Base-by-base conservation (phyloP, 2,888 invertebrate genomes). In the Trypoxylon attenuatum region DNA sequence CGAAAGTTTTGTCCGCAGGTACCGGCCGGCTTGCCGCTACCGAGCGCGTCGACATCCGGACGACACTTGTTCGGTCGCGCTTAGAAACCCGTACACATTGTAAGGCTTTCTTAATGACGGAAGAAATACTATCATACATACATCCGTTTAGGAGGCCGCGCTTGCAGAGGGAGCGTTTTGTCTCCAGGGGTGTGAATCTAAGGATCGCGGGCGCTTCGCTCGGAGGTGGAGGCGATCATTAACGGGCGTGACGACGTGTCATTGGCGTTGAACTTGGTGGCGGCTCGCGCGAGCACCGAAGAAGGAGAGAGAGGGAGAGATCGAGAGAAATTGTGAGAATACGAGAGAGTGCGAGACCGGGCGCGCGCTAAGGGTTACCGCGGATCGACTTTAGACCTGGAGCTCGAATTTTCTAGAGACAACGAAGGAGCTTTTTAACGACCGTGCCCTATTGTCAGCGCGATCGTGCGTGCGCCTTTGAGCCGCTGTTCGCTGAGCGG, bases 71-170 rank as follows among this genome's bases (percentile, higher is more conserved):
- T 39, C 77, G 56, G 63, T 22, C 67, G 66, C 71, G 79, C 70
- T 81, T 82, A 82, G 82, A 82, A 81, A 78, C 50, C 69, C 74
- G 73, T 76, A 77, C 77, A 81, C 76, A 84, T 84, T 83, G 84
- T 83, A 81, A 80, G 77, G 80, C 80, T 82, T 85, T 83, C 82
- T 87, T 87, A 87, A 87, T 87, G 87, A 87, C 85, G 87, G 87
- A 87, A 87, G 86, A 87, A 83, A 87, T 86, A 86, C 83, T 84
- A 85, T 86, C 84, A 81, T 80, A 79, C 79, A 79, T 78, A 69
- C 81, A 85, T 87, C 86, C 87, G 85, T 82, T 85, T 86, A 85
- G 85, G 80, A 78, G 78, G 80, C 70, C 77, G 62, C 73, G 72
- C 65, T 67, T 42, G 77, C 64, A 50, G 80, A 75, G 82, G 75